Base-by-base conservation (phyloP, 2,113 vertebrate species). In the Cryptotis parvus region DNA sequence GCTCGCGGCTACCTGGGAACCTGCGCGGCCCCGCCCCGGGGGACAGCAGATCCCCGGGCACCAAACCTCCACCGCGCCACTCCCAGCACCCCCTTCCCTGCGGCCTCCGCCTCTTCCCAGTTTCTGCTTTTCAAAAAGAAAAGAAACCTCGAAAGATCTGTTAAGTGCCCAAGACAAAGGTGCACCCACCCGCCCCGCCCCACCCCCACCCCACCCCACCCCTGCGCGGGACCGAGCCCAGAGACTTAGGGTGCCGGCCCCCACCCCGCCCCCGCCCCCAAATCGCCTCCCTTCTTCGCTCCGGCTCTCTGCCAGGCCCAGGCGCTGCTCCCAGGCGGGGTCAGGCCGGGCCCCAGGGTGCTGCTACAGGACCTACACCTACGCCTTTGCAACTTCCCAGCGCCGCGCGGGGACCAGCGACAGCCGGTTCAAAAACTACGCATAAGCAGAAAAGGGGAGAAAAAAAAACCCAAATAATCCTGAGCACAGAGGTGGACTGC, bases 21-120 rank as follows among this genome's bases (percentile, higher is more conserved):
- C 75, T 75, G 92, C 63, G 80, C 81, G n/a, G 91, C 94, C 91
- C 94, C 94, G 94, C 94, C 95, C 95, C 78, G 68, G 45, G 55
- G 58, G 63, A 66, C 73, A 16, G 45, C 69, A 10, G 72, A 72
- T 39, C 84, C 41, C 5, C 4, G n/a, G 77, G 90, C 79, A 22
- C 65, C 0, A 18, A 75, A 45, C 33, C 52, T 15, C 27, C 9
- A 22, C 82, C 68, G 86, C 63, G 76, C 84, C 91, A 41, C 80
- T 75, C n/a, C 74, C 61, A 33, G 87, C 80, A 78, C 83, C 84
- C 45, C 83, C 14, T 86, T 83, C 31, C 73, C 49, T 10, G 63
- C 70, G 35, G 41, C 68, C 72, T 45, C 15, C 31, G 15, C 16
- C 73, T 11, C 35, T 35, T 35, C 69, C 75, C 4, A 16, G 12